Base-by-base conservation (phyloP, 2,888 invertebrate genomes). In the Mimachlamys varia region DNA sequence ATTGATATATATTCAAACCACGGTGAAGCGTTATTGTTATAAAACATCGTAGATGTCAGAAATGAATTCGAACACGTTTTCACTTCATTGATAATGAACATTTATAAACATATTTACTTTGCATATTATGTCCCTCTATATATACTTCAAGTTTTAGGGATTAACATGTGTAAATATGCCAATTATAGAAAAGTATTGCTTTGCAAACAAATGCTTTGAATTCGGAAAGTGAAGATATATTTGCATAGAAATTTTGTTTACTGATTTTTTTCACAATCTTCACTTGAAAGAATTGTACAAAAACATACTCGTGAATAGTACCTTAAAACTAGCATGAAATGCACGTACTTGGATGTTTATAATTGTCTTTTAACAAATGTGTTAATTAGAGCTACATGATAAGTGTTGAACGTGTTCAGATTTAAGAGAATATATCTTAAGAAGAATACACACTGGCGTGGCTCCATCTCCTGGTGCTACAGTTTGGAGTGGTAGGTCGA, bases 1-100 rank as follows among this genome's bases (percentile, higher is more conserved):
- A 76, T 76, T 76, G 76, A 76, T 76, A 76, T 76, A 76, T 76
- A 76, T 76, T 76, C 76, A 33, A 76, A 33, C 12, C 76, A 76
- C 10, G 76, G 33, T 15, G n/a, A 0, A 33, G 33, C 7, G 33
- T 33, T 33, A 76, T 76, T 76, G 76, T 33, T 27, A 76, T 10
- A 22, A 76, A 76, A 76, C 10, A 15, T 27, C 33, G 27, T 33
- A 76, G 76, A 33, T 76, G 76, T 76, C 76, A 76, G 33, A 76
- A 76, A 76, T 13, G 12, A 27, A 33, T 76, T 76, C 76, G 10
- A 76, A 33, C 76, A 76, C 76, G 76, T 33, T 76, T 76, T 76
- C 13, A 76, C 76, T 76, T 76, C 0, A 33, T 10, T 33, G 33
- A 33, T 27, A 76, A 76, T 33, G 5, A 7, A 76, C 76, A 27